Percentiles rank a stretch among this genome's conserved stretches.
phyloP scores from a whole-genome alignment of 2,113 vertebrate species.

The Myodes glareolus region DNA sequence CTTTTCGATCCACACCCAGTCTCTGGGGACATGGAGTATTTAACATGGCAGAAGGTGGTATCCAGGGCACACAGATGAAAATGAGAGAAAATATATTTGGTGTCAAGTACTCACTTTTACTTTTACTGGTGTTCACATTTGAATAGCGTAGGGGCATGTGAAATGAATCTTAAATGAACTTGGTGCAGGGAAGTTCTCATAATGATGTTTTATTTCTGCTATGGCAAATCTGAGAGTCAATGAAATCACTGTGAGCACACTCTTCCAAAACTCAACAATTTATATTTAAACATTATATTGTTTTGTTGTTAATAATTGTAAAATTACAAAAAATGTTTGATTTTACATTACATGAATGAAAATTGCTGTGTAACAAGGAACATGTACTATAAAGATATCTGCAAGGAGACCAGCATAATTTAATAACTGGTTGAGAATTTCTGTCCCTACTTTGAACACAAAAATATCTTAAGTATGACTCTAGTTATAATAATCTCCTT shows the following conservation, averaged over 20 bases:
- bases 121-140: constrained; percentile 19
- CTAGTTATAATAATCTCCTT: constrained; percentile 15
- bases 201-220: constrained; percentile 45
- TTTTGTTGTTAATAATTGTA: constrained; percentile 37
- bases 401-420: not conserved
- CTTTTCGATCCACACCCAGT: not conserved
- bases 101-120: not conserved
- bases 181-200: constrained; percentile 39
- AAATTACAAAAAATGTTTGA: not conserved
- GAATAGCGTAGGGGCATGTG: not conserved
- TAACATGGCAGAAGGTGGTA: not conserved
- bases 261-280: constrained; percentile 23
- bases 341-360: constrained; percentile 17
- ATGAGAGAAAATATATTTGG: not conserved
- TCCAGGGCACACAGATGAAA: not conserved
- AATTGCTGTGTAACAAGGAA: not conserved
- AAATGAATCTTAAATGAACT: constrained; percentile 37
- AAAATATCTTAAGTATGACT: not conserved
- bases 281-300: constrained; percentile 42
- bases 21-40: not conserved
- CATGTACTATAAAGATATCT: not conserved
- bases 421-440: not conserved
- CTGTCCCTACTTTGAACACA: not conserved
- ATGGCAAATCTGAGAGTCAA: constrained; percentile 42
- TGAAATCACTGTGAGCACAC: constrained; percentile 39